phyloP scores from a whole-genome alignment of 2,888 invertebrate species.

The Diplazon laetatorius region DNA sequence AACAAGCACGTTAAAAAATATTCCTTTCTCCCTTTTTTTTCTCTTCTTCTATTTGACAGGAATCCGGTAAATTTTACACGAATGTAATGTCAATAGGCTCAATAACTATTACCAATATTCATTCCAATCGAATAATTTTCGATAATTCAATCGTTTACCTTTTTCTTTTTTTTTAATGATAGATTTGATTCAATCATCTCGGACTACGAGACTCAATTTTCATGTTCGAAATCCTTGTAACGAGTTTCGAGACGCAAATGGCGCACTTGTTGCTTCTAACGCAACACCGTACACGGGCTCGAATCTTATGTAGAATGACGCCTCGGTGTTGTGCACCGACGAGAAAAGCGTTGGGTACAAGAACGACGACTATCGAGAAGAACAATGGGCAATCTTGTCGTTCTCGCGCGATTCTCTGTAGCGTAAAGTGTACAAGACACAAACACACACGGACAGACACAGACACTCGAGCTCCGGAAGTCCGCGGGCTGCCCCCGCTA shows the following conservation, averaged over 20 bases:
- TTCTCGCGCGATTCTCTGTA: slow-evolving; percentile 77
- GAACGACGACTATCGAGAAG: slow-evolving; percentile 68
- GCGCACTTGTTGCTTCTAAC: slow-evolving; percentile 36
- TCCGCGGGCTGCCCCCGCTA: slow-evolving; percentile 79
- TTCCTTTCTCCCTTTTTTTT: no score
- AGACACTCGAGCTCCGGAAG: slow-evolving; percentile 74
- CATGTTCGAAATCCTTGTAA: neutral
- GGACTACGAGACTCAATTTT: no score
- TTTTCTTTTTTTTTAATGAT: no score
- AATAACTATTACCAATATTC: no score
- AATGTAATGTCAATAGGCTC: no score
- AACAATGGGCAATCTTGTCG: slow-evolving; percentile 79
- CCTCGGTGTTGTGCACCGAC: slow-evolving; percentile 3
- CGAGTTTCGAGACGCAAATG: slow-evolving; percentile 11
- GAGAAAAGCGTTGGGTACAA: slow-evolving; percentile 41
- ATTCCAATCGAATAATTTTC: no score
- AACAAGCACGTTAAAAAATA: no score
- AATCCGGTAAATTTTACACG: no score
- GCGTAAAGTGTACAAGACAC: slow-evolving; percentile 71
- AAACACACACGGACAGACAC: slow-evolving; percentile 9
- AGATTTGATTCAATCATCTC: no score
- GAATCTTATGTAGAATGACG: neutral
- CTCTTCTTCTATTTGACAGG: no score
- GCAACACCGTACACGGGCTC: neutral
- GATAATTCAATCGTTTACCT: no score